Conservation (phyloP, 2,888 invertebrate species). For the Bembecia ichneumoniformis region DNA sequence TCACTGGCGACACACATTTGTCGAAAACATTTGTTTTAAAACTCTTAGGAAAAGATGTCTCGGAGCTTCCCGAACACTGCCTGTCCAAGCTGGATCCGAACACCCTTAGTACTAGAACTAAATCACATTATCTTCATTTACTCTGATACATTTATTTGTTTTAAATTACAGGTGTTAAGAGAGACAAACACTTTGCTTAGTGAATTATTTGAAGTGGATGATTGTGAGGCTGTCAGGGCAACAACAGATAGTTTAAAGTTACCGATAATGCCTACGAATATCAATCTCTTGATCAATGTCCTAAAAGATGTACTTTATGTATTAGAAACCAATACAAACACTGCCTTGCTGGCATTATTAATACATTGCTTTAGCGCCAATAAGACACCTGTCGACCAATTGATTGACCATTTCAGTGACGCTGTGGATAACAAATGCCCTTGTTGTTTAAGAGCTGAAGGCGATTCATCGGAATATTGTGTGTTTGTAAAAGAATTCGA, state of each 20-base stretch:
- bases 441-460: slow-evolving; percentile 24
- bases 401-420: slow-evolving; percentile 38
- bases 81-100: too few relatives aligned
- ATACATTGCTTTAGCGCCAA: slow-evolving; percentile 46
- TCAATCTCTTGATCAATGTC: slow-evolving; percentile 72
- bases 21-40: too few relatives aligned
- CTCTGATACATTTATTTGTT: not conserved
- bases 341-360: slow-evolving; percentile 73
- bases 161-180: slow-evolving; percentile 58
- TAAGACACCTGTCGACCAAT: slow-evolving; percentile 34
- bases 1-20: too few relatives aligned
- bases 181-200: slow-evolving; percentile 57
- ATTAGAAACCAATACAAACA: slow-evolving; percentile 77
- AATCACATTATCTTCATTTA: too few relatives aligned
- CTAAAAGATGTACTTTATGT: slow-evolving; percentile 74
- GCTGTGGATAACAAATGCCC: slow-evolving; percentile 24
- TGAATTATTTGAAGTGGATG: slow-evolving; percentile 50
- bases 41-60: too few relatives aligned
- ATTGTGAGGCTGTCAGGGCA: slow-evolving; percentile 60
- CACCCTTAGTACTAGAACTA: too few relatives aligned
- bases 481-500: slow-evolving; percentile 75
- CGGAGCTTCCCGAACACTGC: too few relatives aligned
- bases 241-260: slow-evolving; percentile 39
- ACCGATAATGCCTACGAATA: slow-evolving; percentile 56
- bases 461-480: slow-evolving; percentile 53